Evolutionary conservation across 2,797 vertebrate genomes (phyloP).

Genomic region (Eospalax fontanierii): DNA sequence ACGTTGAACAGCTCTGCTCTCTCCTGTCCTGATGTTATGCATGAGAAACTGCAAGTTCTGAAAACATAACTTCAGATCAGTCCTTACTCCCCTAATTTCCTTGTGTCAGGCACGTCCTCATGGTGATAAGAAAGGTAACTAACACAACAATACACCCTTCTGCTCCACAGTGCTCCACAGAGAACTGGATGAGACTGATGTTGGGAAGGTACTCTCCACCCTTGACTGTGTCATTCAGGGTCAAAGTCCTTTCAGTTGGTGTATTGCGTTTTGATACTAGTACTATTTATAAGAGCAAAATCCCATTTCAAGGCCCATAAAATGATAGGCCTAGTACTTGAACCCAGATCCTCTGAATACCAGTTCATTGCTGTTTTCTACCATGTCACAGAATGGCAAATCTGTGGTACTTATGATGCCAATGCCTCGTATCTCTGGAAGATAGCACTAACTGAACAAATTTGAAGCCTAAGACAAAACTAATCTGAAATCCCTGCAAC

Average conservation of each 20-base stretch:
- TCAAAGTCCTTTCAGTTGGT: neutral
- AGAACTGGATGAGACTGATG: neutral
- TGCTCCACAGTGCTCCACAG: neutral
- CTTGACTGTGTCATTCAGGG: neutral
- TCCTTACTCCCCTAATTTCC: neutral
- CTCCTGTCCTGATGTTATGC: too few species aligned
- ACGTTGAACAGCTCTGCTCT: neutral
- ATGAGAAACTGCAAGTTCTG: neutral
- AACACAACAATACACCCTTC: neutral
- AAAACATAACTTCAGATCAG: neutral
- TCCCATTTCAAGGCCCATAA: neutral
- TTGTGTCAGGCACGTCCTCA: neutral
- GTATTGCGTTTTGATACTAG: neutral
- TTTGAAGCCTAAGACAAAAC: neutral
- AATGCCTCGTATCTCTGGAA: neutral
- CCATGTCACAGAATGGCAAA: neutral
- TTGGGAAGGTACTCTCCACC: neutral
- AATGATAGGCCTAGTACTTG: neutral
- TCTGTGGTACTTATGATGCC: neutral
- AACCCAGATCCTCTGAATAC: neutral
- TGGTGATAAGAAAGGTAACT: neutral
- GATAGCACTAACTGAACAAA: neutral
- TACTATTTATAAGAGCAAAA: neutral
- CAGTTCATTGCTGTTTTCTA: neutral
- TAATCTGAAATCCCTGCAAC: neutral